Percentiles rank a stretch among this genome's conserved stretches.
Conservation (phyloP, 1,140 invertebrate species). For the Bombus waltoni region DNA sequence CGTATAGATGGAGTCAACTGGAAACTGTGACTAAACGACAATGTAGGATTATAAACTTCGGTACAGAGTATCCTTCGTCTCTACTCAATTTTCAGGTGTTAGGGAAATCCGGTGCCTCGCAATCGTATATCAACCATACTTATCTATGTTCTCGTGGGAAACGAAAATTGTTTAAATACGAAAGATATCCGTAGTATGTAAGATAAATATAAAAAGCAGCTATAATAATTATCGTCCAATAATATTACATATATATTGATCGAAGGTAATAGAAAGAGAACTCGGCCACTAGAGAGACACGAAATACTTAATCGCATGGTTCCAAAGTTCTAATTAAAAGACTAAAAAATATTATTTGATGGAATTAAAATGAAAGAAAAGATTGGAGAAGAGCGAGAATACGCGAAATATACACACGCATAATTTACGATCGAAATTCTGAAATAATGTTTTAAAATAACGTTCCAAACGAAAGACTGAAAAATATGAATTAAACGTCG, state of each 20-base stretch:
- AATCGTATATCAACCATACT: background rate
- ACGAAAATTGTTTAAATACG: background rate
- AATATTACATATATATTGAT: background rate
- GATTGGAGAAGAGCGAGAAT: background rate
- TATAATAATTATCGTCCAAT: background rate
- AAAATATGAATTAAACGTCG: background rate
- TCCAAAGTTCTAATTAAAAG: background rate
- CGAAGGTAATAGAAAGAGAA: background rate
- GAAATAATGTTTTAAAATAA: background rate
- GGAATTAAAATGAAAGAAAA: background rate
- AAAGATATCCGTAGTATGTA: background rate
- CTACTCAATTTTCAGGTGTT: background rate
- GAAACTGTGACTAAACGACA: conserved; percentile 10
- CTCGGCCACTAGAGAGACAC: background rate
- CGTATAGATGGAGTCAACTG: background rate
- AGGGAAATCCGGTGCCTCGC: too few relatives aligned
- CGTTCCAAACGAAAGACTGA: background rate
- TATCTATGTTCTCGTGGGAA: background rate
- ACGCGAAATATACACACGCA: background rate
- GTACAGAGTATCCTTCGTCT: background rate
- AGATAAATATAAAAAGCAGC: background rate
- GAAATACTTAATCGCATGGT: background rate
- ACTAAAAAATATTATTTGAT: background rate
- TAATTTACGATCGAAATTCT: background rate
- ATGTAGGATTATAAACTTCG: background rate